A percentile compares a stretch with the other conserved stretches of the same genome.
phyloP scores from a whole-genome alignment of 2,113 vertebrate species.

The Geothlypis trichas region DNA sequence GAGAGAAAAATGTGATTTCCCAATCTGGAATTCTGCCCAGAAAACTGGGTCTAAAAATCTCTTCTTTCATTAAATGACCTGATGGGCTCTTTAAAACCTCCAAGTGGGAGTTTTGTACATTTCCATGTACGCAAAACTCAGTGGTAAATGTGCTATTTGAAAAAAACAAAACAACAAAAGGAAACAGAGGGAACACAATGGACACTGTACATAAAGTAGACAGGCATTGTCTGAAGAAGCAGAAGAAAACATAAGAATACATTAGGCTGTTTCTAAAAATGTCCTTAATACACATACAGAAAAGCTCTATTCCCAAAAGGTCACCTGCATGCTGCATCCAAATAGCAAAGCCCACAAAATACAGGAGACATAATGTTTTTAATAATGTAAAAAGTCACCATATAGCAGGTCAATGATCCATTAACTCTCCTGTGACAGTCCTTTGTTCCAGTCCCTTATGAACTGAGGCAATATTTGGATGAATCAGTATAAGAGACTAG shows the following conservation, averaged over 20 bases:
- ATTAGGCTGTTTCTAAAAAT: neutral
- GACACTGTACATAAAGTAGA: neutral
- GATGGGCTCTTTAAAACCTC: neutral
- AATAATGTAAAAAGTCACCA: slow-evolving; percentile 32
- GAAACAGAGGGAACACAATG: neutral
- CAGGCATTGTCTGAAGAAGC: neutral
- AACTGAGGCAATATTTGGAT: neutral
- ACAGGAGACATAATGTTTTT: neutral
- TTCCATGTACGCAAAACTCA: neutral
- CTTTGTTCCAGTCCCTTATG: neutral
- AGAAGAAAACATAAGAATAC: neutral
- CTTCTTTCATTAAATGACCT: neutral
- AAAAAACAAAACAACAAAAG: neutral
- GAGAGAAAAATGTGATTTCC: neutral
- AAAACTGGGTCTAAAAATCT: neutral
- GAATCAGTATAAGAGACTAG: neutral
- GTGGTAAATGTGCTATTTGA: neutral
- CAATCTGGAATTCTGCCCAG: neutral
- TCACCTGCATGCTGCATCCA: neutral
- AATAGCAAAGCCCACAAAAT: neutral
- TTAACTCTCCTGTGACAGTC: slow-evolving; percentile 9
- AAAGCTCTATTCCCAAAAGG: slow-evolving; percentile 8
- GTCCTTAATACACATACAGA: neutral
- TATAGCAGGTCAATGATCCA: slow-evolving; percentile 22
- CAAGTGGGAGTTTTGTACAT: neutral